phyloP scores from a whole-genome alignment of 2,888 invertebrate species.

The Eupithecia dodoneata region DNA sequence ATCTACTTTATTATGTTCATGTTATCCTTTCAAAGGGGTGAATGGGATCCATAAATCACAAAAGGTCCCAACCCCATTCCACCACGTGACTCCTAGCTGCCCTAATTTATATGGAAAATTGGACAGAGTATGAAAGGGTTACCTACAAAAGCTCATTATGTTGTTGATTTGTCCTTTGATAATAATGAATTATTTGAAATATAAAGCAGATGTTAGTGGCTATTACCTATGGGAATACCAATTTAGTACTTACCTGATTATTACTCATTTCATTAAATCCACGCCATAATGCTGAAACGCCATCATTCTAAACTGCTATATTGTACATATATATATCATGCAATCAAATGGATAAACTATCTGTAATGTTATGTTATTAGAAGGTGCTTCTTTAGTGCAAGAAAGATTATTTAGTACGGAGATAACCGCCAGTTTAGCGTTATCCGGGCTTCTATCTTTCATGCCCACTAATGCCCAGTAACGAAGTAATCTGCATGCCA shows the following conservation, averaged over 20 bases:
- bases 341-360: not conserved
- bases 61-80: constrained; percentile 31
- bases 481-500: constrained; percentile 69
- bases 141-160: constrained; percentile 9
- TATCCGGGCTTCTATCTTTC: constrained; percentile 32
- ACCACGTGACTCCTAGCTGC: constrained; percentile 23
- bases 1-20: constrained; percentile 24
- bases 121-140: constrained; percentile 13
- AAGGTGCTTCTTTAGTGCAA: not conserved
- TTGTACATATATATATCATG: too few species aligned
- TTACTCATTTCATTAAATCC: not conserved
- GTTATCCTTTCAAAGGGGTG: constrained; percentile 38
- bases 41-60: constrained; percentile 41
- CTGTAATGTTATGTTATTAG: not conserved
- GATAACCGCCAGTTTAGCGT: constrained; percentile 10
- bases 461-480: constrained; percentile 53
- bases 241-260: not conserved
- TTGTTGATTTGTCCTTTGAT: not conserved
- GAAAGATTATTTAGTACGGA: not conserved
- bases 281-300: not conserved
- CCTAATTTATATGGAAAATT: constrained; percentile 27
- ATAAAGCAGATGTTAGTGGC: not conserved
- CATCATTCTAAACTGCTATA: too few species aligned
- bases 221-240: not conserved
- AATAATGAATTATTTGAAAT: not conserved